A percentile compares a stretch with the other conserved stretches of the same genome.
Evolutionary conservation across 2,888 invertebrate species (phyloP).

Genomic region (Pyrochroa serraticornis): DNA sequence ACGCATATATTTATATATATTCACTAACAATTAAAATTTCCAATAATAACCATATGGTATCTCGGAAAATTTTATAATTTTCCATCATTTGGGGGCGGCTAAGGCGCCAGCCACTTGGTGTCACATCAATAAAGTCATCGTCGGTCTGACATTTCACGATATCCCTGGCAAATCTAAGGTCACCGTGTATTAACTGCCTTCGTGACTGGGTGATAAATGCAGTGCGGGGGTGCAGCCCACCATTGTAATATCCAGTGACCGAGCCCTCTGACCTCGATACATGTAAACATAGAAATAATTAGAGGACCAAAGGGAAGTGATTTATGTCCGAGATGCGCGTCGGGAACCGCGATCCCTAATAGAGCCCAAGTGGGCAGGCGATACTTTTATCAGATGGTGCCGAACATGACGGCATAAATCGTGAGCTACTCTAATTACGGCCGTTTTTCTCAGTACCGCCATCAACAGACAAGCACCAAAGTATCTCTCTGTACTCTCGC

Average conservation of each 20-base stretch:
- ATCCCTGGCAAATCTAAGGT: conserved; percentile 5
- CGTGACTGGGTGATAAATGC: conserved; percentile 11
- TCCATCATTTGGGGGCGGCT: background rate
- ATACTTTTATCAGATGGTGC: conserved; percentile 4
- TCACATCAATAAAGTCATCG: conserved; percentile 9
- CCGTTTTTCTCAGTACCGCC: no score
- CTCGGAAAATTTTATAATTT: background rate
- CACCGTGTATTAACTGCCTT: background rate
- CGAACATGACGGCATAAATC: no score
- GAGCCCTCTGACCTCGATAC: conserved; percentile 19
- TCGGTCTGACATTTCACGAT: conserved; percentile 7
- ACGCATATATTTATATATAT: background rate
- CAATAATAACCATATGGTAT: background rate
- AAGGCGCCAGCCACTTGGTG: conserved; percentile 5
- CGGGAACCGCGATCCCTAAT: background rate
- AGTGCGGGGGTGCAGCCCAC: conserved; percentile 18
- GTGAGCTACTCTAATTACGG: no score
- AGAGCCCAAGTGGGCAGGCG: conserved; percentile 22
- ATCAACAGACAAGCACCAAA: no score
- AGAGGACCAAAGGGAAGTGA: conserved; percentile 3
- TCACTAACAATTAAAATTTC: background rate
- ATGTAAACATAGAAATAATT: conserved; percentile 14
- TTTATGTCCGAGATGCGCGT: conserved; percentile 2
- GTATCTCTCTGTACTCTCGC: no score
- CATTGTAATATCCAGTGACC: conserved; percentile 8